Percentiles rank a stretch among this genome's conserved stretches.
These are phyloP conservation scores for Sandelia bainsii DNA, from an alignment of 2,797 vertebrate species.

Conservation along the genomic window DNA sequence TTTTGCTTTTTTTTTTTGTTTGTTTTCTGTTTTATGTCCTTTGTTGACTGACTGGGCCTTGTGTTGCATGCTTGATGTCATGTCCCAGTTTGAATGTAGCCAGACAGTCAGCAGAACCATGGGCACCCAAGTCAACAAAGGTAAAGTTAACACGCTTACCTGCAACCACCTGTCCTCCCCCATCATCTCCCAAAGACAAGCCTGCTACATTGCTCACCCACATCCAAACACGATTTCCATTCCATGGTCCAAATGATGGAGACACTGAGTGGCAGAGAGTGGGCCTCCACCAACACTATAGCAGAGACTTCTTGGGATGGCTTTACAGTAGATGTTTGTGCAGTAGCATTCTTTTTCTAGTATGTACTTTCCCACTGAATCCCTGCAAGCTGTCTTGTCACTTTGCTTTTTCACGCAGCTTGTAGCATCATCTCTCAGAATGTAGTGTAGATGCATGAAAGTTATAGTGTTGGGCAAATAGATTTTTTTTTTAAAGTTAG, in stretches of 20 bases:
- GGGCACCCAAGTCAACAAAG: slow-evolving; percentile 83
- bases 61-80: slow-evolving; percentile 82
- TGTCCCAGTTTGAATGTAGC: slow-evolving; percentile 86
- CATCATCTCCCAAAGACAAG: slow-evolving; percentile 49
- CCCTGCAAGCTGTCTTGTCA: slow-evolving; percentile 28
- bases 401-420: slow-evolving; percentile 24
- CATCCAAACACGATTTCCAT: slow-evolving; percentile 52
- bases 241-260: slow-evolving; percentile 53
- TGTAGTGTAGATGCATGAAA: background rate
- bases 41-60: slow-evolving; percentile 70
- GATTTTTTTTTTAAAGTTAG: too few species aligned
- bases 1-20: slow-evolving; percentile 47
- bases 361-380: slow-evolving; percentile 17
- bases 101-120: slow-evolving; percentile 83
- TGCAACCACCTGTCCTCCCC: slow-evolving; percentile 48
- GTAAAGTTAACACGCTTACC: slow-evolving; percentile 81
- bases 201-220: slow-evolving; percentile 55
- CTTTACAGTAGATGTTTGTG: slow-evolving; percentile 41
- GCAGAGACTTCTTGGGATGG: slow-evolving; percentile 35
- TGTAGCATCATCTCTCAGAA: slow-evolving; percentile 11
- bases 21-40: slow-evolving; percentile 62
- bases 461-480: background rate
- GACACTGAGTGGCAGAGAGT: slow-evolving; percentile 51
- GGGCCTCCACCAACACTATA: slow-evolving; percentile 40
- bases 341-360: slow-evolving; percentile 23